These are phyloP conservation scores for Phyllotis vaccarum DNA, from an alignment of 2,797 vertebrate genomes.

Conservation along the genomic window DNA sequence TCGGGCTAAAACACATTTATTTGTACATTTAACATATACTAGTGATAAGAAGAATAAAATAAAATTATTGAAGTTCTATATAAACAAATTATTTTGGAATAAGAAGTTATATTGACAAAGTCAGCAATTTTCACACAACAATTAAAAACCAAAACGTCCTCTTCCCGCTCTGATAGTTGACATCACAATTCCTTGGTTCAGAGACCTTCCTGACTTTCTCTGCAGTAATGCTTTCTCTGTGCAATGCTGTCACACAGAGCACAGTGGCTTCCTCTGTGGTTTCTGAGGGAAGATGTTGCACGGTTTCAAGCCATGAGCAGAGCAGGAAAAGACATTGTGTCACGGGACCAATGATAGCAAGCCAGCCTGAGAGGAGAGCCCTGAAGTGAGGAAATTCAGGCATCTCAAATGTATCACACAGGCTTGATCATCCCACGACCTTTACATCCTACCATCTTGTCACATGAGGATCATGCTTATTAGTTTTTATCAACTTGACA, in stretches of 20 bases:
- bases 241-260: background rate
- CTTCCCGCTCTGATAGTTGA: background rate
- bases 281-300: background rate
- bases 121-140: background rate
- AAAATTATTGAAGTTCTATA: background rate
- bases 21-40: background rate
- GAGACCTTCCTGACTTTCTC: background rate
- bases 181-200: background rate
- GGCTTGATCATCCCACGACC: background rate
- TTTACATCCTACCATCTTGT: background rate
- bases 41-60: background rate
- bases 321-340: background rate
- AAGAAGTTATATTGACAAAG: constrained; percentile 17
- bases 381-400: background rate
- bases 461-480: background rate
- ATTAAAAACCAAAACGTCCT: background rate
- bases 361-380: background rate
- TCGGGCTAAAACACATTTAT: background rate
- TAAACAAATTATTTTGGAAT: background rate
- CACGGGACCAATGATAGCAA: background rate
- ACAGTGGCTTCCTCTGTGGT: constrained; percentile 1
- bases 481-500: background rate
- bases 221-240: background rate
- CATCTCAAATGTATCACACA: background rate
- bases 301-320: background rate